A percentile compares a stretch with the other conserved stretches of the same genome.
These are phyloP conservation scores for Ypsolopha scabrella DNA, from an alignment of 2,888 invertebrate genomes.

Conservation along the genomic window DNA sequence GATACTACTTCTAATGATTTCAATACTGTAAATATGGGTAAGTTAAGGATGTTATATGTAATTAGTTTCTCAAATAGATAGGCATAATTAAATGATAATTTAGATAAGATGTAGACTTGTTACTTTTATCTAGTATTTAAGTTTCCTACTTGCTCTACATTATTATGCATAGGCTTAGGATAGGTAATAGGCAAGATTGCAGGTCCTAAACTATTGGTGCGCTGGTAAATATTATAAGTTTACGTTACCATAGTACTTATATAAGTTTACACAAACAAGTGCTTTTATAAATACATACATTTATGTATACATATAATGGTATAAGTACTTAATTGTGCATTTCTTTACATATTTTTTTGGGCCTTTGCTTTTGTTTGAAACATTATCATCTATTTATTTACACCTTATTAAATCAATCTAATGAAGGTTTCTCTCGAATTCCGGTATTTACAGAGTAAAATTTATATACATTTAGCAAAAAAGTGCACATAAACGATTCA, in stretches of 20 bases:
- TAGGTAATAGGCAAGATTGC: constrained; percentile 27
- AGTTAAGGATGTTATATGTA: no score
- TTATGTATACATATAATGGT: not conserved
- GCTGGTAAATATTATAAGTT: constrained; percentile 18
- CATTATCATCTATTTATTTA: constrained; percentile 24
- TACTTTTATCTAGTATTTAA: not conserved
- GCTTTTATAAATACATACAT: not conserved
- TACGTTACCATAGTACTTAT: constrained; percentile 17
- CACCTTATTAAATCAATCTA: constrained; percentile 9
- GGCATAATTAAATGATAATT: not conserved
- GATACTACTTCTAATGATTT: no score
- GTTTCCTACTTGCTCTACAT: not conserved
- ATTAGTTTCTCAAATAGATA: not conserved
- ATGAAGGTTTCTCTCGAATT: constrained; percentile 37
- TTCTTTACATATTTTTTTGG: constrained; percentile 62
- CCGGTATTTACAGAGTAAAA: constrained; percentile 31
- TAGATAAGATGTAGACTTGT: not conserved
- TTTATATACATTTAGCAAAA: constrained; percentile 58
- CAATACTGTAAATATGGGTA: no score
- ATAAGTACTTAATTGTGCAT: constrained; percentile 48
- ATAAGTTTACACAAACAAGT: constrained; percentile 9
- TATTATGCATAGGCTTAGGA: not conserved
- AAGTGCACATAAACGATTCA: constrained; percentile 68
- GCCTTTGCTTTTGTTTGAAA: constrained; percentile 43
- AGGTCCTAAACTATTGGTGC: constrained; percentile 49